These are phyloP conservation scores for Drosophila nasuta DNA, from an alignment of 1,140 invertebrate genomes.

Conservation along the genomic window DNA sequence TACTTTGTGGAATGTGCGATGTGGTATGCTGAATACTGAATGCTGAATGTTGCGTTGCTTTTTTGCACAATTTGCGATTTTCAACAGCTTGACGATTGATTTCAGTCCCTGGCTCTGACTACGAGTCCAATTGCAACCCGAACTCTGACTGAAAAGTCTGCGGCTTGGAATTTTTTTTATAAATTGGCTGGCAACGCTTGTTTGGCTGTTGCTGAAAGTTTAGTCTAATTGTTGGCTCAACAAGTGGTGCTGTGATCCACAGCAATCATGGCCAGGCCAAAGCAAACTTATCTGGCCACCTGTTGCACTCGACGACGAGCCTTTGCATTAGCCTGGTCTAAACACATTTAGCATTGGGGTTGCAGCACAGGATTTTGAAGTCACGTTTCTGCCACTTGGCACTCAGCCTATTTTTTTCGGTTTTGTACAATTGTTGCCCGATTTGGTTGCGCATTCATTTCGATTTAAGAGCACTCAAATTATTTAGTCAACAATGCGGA, in stretches of 20 bases:
- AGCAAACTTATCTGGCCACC: constrained; percentile 72
- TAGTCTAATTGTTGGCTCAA: constrained; percentile 78
- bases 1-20: constrained; percentile 17
- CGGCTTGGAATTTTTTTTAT: constrained; percentile 50
- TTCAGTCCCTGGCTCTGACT: constrained; percentile 49
- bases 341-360: constrained; percentile 2
- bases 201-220: constrained; percentile 71
- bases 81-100: constrained; percentile 81
- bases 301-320: constrained; percentile 56
- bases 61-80: constrained; percentile 76
- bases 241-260: constrained; percentile 47
- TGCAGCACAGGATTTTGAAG: constrained; percentile 65
- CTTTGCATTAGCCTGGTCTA: constrained; percentile 38
- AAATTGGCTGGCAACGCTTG: constrained; percentile 68
- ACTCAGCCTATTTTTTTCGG: constrained; percentile 56
- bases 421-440: constrained; percentile 38
- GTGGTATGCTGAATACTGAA: constrained; percentile 23
- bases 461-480: constrained; percentile 36
- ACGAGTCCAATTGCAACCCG: neutral
- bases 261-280: constrained; percentile 29
- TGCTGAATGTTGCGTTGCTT: constrained; percentile 54
- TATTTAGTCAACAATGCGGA: constrained; percentile 46
- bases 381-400: constrained; percentile 81
- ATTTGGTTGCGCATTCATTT: constrained; percentile 39
- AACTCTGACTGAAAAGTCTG: constrained; percentile 4